These are phyloP conservation scores for Vimba vimba DNA, from an alignment of 2,113 vertebrate genomes.

Conservation along the genomic window DNA sequence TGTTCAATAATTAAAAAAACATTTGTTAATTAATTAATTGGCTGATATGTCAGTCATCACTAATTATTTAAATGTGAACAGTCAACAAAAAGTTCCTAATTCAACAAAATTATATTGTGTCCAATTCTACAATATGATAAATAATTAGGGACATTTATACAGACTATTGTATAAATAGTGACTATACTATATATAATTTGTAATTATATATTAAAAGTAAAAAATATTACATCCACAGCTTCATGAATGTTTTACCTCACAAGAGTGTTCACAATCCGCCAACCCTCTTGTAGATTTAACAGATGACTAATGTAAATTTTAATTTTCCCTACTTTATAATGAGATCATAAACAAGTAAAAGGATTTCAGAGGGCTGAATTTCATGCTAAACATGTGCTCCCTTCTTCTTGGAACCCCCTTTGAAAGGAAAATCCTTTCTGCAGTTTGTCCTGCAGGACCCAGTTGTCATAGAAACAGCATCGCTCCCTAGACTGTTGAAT, in stretches of 20 bases:
- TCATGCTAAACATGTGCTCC: slow-evolving; percentile 39
- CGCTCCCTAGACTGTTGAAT: slow-evolving; percentile 43
- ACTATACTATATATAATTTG: too few species aligned
- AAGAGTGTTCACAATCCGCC: not conserved
- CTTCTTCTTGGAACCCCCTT: slow-evolving; percentile 35
- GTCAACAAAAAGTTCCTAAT: not conserved
- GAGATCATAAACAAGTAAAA: not conserved
- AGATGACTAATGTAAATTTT: not conserved
- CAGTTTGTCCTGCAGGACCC: slow-evolving; percentile 48
- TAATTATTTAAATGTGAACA: not conserved
- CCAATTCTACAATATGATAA: not conserved
- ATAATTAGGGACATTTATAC: not conserved
- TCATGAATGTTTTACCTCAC: not conserved
- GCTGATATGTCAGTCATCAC: not conserved
- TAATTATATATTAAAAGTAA: not conserved
- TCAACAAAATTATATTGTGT: not conserved
- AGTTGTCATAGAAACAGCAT: slow-evolving; percentile 64
- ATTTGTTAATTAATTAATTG: not conserved
- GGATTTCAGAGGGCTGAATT: slow-evolving; percentile 8
- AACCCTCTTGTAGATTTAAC: not conserved
- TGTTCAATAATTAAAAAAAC: too few species aligned
- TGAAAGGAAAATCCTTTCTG: slow-evolving; percentile 56
- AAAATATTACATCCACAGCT: not conserved
- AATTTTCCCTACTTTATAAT: not conserved
- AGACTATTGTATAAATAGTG: not conserved